A percentile compares a stretch with the other conserved stretches of the same genome.
phyloP scores from a whole-genome alignment of 2,888 invertebrate genomes.

The Tryphoninae sp. region DNA sequence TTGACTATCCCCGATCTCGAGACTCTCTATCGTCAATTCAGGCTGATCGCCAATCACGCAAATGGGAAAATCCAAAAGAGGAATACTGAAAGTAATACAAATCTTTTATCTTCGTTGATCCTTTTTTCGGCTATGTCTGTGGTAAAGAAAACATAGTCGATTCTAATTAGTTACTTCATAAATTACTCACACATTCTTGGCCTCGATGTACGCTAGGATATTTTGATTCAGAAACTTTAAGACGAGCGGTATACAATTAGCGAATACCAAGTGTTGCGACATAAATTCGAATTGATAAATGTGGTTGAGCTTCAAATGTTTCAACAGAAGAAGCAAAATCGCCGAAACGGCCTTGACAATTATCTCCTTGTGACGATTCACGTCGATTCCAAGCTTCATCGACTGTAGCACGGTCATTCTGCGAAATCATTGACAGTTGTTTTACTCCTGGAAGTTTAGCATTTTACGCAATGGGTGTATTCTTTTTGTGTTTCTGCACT shows the following conservation, averaged over 20 bases:
- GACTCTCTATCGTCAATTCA: slow-evolving; percentile 94
- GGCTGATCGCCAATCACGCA: slow-evolving; percentile 98
- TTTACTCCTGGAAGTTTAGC: too few relatives aligned
- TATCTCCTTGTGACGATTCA: slow-evolving; percentile 98
- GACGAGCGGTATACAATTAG: slow-evolving; percentile 98
- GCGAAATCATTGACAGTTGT: slow-evolving; percentile 48
- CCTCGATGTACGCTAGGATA: slow-evolving; percentile 95
- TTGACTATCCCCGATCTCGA: slow-evolving; percentile 92
- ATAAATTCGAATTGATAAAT: slow-evolving; percentile 99
- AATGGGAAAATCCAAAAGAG: slow-evolving; percentile 96
- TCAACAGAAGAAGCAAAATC: slow-evolving; percentile 93
- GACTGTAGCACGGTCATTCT: slow-evolving; percentile 96
- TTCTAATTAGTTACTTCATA: not conserved
- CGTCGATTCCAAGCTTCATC: slow-evolving; percentile 97
- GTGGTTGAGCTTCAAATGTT: slow-evolving; percentile 98
- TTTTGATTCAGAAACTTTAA: slow-evolving; percentile 99
- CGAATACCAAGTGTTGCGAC: slow-evolving; percentile 99
- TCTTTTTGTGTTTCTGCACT: slow-evolving; percentile 74
- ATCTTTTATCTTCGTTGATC: not conserved
- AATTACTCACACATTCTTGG: slow-evolving; percentile 90
- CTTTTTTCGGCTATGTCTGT: not conserved
- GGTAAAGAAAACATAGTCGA: not conserved
- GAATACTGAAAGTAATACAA: slow-evolving; percentile 85
- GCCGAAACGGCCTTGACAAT: slow-evolving; percentile 98
- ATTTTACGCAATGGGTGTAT: too few relatives aligned